A percentile compares a stretch with the other conserved stretches of the same genome.
Evolutionary conservation across 2,888 invertebrate species (phyloP).

Genomic region (Anodontia alba): DNA sequence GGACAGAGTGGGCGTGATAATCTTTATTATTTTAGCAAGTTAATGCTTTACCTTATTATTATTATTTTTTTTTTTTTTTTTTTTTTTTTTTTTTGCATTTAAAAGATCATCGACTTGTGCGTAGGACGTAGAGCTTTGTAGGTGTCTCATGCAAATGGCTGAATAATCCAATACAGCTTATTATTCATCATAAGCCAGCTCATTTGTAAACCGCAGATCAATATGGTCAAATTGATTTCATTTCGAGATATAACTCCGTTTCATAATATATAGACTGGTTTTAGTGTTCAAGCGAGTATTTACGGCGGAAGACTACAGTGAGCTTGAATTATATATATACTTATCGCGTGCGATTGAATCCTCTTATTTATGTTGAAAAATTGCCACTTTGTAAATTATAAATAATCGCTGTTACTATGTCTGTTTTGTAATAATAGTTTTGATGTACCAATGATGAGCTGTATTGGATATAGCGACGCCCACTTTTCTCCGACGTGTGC

Average conservation of each 20-base stretch:
- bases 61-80: too few species aligned
- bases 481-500: not conserved
- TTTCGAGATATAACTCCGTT: too few species aligned
- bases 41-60: too few species aligned
- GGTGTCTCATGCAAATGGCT: not conserved
- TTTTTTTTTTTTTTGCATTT: not conserved
- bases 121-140: not conserved
- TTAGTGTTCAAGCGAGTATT: not conserved
- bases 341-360: not conserved
- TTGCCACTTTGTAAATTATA: conserved; percentile 17
- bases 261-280: too few species aligned
- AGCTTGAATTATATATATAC: not conserved
- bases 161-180: not conserved
- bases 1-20: not conserved
- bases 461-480: not conserved
- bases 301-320: not conserved
- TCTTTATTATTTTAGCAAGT: not conserved
- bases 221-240: not conserved
- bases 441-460: not conserved
- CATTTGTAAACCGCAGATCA: not conserved
- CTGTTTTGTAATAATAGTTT: conserved; percentile 2
- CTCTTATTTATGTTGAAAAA: conserved; percentile 16
- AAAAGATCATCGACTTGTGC: not conserved
- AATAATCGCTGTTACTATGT: conserved; percentile 16
- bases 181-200: not conserved